Evolutionary conservation across 2,113 vertebrate species (phyloP).

Genomic region (Sceloporus tristichus): DNA sequence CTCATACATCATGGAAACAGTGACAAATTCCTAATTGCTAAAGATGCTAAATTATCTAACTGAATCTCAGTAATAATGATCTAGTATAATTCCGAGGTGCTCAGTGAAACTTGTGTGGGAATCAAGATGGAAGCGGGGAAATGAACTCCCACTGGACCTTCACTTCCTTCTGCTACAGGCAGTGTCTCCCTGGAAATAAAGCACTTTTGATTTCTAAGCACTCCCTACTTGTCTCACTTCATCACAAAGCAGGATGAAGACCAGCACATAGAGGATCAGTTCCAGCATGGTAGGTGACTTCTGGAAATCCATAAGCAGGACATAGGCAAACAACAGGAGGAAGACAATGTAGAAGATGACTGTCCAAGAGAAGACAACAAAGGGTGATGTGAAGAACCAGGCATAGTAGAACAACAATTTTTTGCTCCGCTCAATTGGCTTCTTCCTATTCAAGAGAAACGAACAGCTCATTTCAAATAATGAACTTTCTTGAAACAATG

Average conservation of each 20-base stretch:
- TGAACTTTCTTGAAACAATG: no score
- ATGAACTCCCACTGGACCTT: not conserved
- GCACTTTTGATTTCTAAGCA: conserved; percentile 40
- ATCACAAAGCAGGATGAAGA: conserved; percentile 90
- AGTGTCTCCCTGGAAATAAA: fast-evolving
- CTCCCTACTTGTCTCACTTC: conserved; percentile 93
- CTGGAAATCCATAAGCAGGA: conserved; percentile 95
- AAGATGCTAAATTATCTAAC: not conserved
- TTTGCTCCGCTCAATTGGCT: conserved; percentile 77
- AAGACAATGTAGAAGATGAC: conserved; percentile 95
- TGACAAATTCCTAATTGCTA: not conserved
- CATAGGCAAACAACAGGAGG: conserved; percentile 91
- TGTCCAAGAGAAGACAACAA: conserved; percentile 96
- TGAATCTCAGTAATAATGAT: not conserved
- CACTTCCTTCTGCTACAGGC: fast-evolving
- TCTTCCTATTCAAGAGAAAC: conserved; percentile 74
- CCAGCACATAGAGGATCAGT: conserved; percentile 90
- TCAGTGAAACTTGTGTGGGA: not conserved
- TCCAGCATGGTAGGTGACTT: conserved; percentile 83
- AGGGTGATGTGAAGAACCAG: conserved; percentile 87
- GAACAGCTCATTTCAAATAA: conserved; percentile 8
- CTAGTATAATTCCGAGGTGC: not conserved
- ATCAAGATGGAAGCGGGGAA: not conserved
- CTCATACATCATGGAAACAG: not conserved
- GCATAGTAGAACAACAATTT: conserved; percentile 76